A percentile compares a stretch with the other conserved stretches of the same genome.
Evolutionary conservation across 2,888 invertebrate genomes (phyloP).

Genomic region (Epicampocera succincta): DNA sequence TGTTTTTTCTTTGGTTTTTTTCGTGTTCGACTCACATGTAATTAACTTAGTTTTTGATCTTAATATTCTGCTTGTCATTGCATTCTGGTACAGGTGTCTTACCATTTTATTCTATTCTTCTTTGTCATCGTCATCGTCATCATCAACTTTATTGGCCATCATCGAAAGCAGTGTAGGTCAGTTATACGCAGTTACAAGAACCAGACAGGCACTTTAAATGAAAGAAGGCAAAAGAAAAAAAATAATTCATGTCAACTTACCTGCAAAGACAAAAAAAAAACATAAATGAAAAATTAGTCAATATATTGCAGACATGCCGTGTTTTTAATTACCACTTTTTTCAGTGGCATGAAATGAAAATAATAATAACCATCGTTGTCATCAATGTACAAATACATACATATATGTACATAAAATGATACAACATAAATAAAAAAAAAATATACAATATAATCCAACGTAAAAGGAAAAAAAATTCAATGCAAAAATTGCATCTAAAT

Average conservation of each 20-base stretch:
- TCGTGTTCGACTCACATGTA: not conserved
- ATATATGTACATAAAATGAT: too few relatives aligned
- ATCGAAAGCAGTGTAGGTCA: constrained; percentile 61
- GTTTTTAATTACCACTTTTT: too few relatives aligned
- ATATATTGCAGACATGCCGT: not conserved
- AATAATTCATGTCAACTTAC: constrained; percentile 61
- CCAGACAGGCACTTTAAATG: constrained; percentile 9
- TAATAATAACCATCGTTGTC: too few relatives aligned
- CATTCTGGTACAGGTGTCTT: constrained; percentile 38
- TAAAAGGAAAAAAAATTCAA: too few relatives aligned
- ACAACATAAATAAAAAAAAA: too few relatives aligned
- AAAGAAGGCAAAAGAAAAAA: constrained; percentile 11
- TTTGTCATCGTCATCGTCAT: constrained; percentile 13
- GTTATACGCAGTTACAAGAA: constrained; percentile 52
- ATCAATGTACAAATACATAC: too few relatives aligned
- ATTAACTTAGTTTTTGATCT: constrained; percentile 44
- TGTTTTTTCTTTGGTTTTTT: constrained; percentile 4
- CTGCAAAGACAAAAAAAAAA: constrained; percentile 36
- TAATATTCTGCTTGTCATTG: constrained; percentile 37
- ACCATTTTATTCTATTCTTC: not conserved
- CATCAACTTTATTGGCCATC: constrained; percentile 41
- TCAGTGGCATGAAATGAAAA: too few relatives aligned
- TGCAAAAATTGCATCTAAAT: too few relatives aligned
- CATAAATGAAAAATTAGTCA: constrained; percentile 44
- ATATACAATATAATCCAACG: too few relatives aligned